Conservation (phyloP, 2,797 vertebrate species). For the Acropternis orthonyx region DNA sequence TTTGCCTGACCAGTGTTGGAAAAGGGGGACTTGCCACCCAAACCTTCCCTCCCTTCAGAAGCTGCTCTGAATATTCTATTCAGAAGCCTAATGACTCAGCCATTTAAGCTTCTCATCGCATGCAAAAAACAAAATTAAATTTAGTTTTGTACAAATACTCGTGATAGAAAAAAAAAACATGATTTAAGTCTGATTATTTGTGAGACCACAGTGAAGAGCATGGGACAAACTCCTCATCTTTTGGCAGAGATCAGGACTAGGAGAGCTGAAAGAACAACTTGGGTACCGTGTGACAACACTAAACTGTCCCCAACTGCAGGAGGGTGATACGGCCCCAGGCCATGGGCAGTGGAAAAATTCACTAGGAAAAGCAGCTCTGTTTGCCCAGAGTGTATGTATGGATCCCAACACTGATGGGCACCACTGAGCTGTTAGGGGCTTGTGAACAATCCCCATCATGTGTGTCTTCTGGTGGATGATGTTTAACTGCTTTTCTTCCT, state of each 20-base stretch:
- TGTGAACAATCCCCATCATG: not conserved
- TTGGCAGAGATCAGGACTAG: not conserved
- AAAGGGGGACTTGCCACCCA: not conserved
- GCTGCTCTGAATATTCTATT: not conserved
- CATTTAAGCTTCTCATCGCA: not conserved
- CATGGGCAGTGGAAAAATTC: not conserved
- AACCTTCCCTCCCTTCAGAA: not conserved
- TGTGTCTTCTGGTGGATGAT: not conserved
- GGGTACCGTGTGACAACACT: not conserved
- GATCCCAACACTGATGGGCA: not conserved
- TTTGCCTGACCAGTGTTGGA: not conserved
- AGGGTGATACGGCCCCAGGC: not conserved
- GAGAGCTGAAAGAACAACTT: not conserved
- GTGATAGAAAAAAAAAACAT: not conserved
- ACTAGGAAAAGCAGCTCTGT: not conserved
- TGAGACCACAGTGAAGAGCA: not conserved
- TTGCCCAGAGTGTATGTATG: not conserved
- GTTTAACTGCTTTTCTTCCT: slow-evolving; percentile 5
- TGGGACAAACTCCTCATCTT: not conserved
- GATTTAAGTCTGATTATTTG: not conserved
- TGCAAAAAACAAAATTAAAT: not conserved
- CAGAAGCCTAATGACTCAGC: not conserved
- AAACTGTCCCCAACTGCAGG: not conserved
- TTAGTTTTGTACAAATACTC: not conserved
- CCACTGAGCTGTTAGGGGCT: not conserved